Evolutionary conservation across 92 coral and sea anemone genomes (phyloP), one percentile per base, ranked within the genome.

Genomic region (Siderastrea radians): DNA sequence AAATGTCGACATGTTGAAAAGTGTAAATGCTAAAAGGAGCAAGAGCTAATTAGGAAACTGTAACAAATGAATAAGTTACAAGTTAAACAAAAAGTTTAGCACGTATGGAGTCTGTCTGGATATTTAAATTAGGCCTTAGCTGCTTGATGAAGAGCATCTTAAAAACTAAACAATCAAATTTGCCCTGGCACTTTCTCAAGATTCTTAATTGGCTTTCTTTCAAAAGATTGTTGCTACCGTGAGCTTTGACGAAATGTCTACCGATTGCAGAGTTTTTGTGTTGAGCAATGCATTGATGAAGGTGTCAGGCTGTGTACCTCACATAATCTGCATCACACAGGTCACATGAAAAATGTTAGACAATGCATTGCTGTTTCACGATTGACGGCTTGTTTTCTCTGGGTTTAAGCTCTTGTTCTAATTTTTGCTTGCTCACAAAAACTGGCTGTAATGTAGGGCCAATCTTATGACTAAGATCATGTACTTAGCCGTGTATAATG

Each of bases 81-180:
- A 1, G 65, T 60, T 9, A 72, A 72, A 0, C n/a, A 72, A 48
- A 12, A 72, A 49, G 57, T 47, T 48, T 15, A 12, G 57, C 44
- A 49, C 76, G 38, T 72, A 11, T 50, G 60, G 58, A 72, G 77
- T 49, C 77, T 5, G 77, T 15, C 17, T 72, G 77, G 77, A 72
- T 43, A 16, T 50, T 72, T 43, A 72, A 72, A 72, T 70, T 70
- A 10, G 26, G 75, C 1, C 45, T 70, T 16, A 72, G 17, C 49
- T 72, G 15, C 45, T 72, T 50, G 60, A 17, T 16, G 11, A 13
- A 72, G 6, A 72, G 77, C 77, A 15, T 72, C 17, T 72, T 13
- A 72, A 72, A 72, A 1, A 47, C 60, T 50, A 14, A 48, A 72
- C 58, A 49, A 72, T 49, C 59, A 49, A 72, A 49, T 72, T 50